Percentiles rank a stretch among this genome's conserved stretches.
These are phyloP conservation scores for Cryptocephalus moraei DNA, from an alignment of 2,888 invertebrate species.

Conservation along the genomic window DNA sequence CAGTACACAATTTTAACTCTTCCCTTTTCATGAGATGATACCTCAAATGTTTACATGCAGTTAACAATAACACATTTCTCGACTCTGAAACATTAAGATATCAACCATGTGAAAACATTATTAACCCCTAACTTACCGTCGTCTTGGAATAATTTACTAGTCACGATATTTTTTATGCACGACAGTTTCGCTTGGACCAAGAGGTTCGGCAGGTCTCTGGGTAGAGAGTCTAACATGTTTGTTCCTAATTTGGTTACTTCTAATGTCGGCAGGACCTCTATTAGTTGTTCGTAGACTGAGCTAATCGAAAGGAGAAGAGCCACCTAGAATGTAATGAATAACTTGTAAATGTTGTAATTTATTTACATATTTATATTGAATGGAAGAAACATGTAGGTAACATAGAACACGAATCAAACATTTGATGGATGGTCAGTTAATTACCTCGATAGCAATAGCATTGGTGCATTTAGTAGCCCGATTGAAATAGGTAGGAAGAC, in stretches of 20 bases:
- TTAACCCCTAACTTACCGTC: conserved; percentile 40
- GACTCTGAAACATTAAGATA: conserved; percentile 52
- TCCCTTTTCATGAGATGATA: conserved; percentile 73
- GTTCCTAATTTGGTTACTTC: conserved; percentile 73
- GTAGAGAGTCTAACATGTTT: conserved; percentile 67
- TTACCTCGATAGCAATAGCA: no score
- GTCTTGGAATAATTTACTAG: conserved; percentile 62
- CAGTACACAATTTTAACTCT: conserved; percentile 74
- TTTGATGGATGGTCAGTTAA: no score
- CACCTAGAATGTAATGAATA: conserved; percentile 43
- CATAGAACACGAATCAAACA: no score
- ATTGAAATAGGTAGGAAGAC: no score
- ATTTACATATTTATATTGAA: no score
- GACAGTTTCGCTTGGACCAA: conserved; percentile 72
- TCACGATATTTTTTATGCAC: conserved; percentile 72
- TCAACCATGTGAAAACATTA: background rate
- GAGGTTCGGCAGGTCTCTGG: conserved; percentile 53
- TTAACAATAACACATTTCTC: conserved; percentile 69
- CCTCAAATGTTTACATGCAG: conserved; percentile 76
- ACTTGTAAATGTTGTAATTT: no score
- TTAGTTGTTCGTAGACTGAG: conserved; percentile 73
- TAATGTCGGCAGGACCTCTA: conserved; percentile 58
- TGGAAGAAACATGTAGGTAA: no score
- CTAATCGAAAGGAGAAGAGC: conserved; percentile 74
- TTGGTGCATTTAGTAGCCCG: no score